Evolutionary conservation across 2,797 vertebrate genomes (phyloP).

Genomic region (Vultur gryphus): DNA sequence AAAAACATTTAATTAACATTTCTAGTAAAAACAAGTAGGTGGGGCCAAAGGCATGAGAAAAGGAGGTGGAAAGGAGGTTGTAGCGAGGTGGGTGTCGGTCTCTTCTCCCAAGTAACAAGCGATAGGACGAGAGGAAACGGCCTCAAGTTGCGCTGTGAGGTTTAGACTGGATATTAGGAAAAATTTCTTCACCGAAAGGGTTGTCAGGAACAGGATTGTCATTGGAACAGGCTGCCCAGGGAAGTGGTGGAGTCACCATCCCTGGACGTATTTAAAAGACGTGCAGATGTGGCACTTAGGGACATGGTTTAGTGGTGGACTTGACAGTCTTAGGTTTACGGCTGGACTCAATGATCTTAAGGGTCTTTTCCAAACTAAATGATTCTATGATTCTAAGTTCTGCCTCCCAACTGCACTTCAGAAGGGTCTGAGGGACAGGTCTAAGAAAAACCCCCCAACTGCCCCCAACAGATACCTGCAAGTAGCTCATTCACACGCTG

Average conservation of each 20-base stretch:
- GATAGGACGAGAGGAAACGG: accelerated
- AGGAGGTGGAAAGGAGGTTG: not conserved
- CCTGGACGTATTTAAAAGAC: not conserved
- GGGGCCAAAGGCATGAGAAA: not conserved
- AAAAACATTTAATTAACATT: not conserved
- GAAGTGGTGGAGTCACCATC: not conserved
- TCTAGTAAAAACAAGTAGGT: not conserved
- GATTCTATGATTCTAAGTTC: not conserved
- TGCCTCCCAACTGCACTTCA: not conserved
- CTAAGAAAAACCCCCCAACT: not conserved
- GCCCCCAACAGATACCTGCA: not conserved
- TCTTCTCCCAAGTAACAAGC: not conserved
- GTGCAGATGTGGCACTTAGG: accelerated
- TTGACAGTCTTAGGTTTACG: accelerated
- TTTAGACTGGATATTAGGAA: not conserved
- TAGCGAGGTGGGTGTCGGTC: accelerated
- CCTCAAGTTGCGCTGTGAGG: not conserved
- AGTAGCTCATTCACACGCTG: accelerated
- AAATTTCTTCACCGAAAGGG: not conserved
- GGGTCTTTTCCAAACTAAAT: not conserved
- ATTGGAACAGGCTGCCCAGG: not conserved
- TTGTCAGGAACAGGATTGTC: not conserved
- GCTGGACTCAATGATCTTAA: not conserved
- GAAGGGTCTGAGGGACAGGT: not conserved
- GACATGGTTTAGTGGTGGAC: not conserved